Percentiles rank a stretch among this genome's conserved stretches.
Evolutionary conservation across 2,797 vertebrate genomes (phyloP).

Genomic region (Euphonia xanthogaster): DNA sequence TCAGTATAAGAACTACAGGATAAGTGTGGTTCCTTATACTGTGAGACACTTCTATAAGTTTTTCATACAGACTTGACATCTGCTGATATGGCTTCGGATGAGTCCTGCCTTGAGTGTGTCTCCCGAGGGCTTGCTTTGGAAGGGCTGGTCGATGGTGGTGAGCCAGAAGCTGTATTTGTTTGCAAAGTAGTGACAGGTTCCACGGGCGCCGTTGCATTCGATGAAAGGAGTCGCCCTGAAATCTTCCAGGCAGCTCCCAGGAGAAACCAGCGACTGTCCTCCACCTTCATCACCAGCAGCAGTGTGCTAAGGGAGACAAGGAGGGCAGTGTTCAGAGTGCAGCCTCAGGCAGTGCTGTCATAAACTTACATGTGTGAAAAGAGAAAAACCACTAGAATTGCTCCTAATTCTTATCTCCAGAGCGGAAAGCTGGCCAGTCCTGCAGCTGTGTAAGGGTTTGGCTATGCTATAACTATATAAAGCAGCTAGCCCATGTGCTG

Average conservation of each 20-base stretch:
- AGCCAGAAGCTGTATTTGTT: constrained; percentile 99
- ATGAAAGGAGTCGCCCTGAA: constrained; percentile 96
- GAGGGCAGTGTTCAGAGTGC: not conserved
- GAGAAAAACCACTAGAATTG: not conserved
- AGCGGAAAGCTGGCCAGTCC: not conserved
- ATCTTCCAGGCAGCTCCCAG: constrained; percentile 96
- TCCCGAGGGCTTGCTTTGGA: constrained; percentile 82
- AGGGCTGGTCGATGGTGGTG: constrained; percentile 83
- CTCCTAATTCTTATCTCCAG: not conserved
- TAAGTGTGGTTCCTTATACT: constrained; percentile 22
- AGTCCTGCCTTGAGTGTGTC: constrained; percentile 96
- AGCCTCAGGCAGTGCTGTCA: not conserved
- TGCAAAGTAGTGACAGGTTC: constrained; percentile 96
- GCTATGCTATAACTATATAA: not conserved
- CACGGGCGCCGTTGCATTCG: constrained; percentile 93
- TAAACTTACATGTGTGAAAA: not conserved
- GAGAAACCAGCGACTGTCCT: constrained; percentile 95
- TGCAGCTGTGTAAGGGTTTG: not conserved
- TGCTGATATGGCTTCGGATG: constrained; percentile 92
- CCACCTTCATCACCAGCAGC: constrained; percentile 94
- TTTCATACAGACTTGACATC: constrained; percentile 99
- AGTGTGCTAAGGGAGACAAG: constrained; percentile 83
- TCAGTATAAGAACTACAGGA: not conserved
- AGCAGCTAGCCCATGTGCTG: not conserved
- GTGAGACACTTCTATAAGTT: constrained; percentile 83